A percentile compares a stretch with the other conserved stretches of the same genome.
Conservation (phyloP, 2,888 invertebrate genomes). For the Pandemis heparana region DNA sequence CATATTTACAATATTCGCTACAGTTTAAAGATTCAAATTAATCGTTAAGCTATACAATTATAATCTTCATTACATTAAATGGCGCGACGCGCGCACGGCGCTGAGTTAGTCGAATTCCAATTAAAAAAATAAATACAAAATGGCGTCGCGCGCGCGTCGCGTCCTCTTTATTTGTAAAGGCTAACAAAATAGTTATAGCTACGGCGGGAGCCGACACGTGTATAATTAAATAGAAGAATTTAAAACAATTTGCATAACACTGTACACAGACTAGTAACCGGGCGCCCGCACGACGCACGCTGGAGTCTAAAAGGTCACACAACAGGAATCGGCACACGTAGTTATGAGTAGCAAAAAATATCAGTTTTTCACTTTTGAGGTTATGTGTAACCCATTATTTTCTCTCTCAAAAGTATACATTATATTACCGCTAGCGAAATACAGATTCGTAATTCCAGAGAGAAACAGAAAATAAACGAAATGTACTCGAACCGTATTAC, state of each 20-base stretch:
- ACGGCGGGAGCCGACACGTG: slow-evolving; percentile 62
- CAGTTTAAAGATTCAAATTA: slow-evolving; percentile 62
- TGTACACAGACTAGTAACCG: slow-evolving; percentile 70
- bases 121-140: slow-evolving; percentile 40
- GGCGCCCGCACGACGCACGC: slow-evolving; percentile 49
- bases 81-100: slow-evolving; percentile 35
- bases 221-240: slow-evolving; percentile 74
- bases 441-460: not conserved
- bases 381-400: not conserved
- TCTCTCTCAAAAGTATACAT: not conserved
- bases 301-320: not conserved
- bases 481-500: not conserved
- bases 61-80: slow-evolving; percentile 58
- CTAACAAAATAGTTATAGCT: slow-evolving; percentile 79
- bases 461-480: no score
- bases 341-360: not conserved
- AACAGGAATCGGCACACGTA: not conserved
- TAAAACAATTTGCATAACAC: slow-evolving; percentile 75
- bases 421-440: not conserved
- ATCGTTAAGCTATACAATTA: slow-evolving; percentile 67
- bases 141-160: slow-evolving; percentile 39
- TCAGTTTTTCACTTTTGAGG: not conserved
- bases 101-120: slow-evolving; percentile 12
- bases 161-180: slow-evolving; percentile 60
- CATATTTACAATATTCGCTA: slow-evolving; percentile 76